Base-by-base conservation (phyloP, 2,113 vertebrate species). In the Dolichotis patagonum region DNA sequence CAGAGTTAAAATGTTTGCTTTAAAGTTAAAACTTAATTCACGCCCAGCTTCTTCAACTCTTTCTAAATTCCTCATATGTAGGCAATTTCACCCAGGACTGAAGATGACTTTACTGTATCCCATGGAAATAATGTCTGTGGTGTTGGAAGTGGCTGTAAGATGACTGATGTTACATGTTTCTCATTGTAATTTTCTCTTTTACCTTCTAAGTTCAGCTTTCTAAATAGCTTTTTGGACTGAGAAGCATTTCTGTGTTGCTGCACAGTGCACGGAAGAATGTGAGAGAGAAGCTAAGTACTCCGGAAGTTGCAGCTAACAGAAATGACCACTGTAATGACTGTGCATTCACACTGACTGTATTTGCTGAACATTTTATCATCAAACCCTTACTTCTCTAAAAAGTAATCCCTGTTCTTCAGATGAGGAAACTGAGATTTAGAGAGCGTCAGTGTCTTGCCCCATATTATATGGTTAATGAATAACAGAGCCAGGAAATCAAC, bases 11-110 rank as follows among this genome's bases (percentile, higher is more conserved):
- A 83, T 65, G 56, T 56, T 77, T 85, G 67, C 95, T 93, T 81
- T 46, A 77, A 77, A 77, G 10, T 89, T 67, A 93, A 97, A 96
- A 90, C 24, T 78, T 94, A 90, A 96, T 85, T 88, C 90, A 95
- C 11, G 20, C 19, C 54, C 49, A 90, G 41, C 10, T 85, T 95
- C 54, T 97, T 95, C 11, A 24, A 90, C 85, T 56, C 22, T 94
- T 67, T 92, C 60, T 91, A 77, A 93, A 86, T 80, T 90, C 75
- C 38, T 93, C 56, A 78, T 38, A 90, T 49, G 19, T 71, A 85
- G 30, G 14, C 35, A 82, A 46, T 96, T 92, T 91, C 54, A 94
- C 17, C 35, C 46, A 85, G 95, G 65, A 93, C 22, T 78, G 26
- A 65, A 65, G 5, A 95, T 65, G 62, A 90, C 56, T 85, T 92